phyloP scores from a whole-genome alignment of 1,140 invertebrate species.

The Paralvinella palmiformis region DNA sequence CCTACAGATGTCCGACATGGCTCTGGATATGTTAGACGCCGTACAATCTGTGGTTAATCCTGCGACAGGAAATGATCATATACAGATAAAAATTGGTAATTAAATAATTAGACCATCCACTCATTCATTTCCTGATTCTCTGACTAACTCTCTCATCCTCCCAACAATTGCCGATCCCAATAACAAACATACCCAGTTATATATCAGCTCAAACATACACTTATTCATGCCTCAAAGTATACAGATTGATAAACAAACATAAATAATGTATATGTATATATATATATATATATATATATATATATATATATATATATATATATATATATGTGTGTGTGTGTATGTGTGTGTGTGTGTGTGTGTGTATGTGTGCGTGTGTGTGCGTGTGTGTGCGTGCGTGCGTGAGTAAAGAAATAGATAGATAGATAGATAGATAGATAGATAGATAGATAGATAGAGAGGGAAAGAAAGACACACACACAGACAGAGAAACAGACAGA shows the following conservation, averaged over 20 bases:
- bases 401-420: too few relatives aligned
- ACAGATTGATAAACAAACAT: too few relatives aligned
- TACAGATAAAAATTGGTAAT: slow-evolving; percentile 70
- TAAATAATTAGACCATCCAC: not conserved
- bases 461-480: too few relatives aligned
- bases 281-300: too few relatives aligned
- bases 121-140: not conserved
- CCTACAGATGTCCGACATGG: slow-evolving; percentile 16
- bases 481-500: too few relatives aligned
- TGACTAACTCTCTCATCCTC: not conserved
- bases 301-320: too few relatives aligned
- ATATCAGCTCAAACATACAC: not conserved
- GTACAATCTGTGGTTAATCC: slow-evolving; percentile 85
- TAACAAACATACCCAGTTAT: not conserved
- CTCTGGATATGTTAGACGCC: slow-evolving; percentile 67
- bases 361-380: not conserved
- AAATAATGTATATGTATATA: too few relatives aligned
- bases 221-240: not conserved
- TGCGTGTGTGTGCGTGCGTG: not conserved
- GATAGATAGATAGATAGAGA: too few relatives aligned
- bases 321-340: too few relatives aligned
- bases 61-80: slow-evolving; percentile 72
- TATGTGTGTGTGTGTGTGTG: not conserved
- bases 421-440: too few relatives aligned
- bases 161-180: not conserved